phyloP scores from a whole-genome alignment of 2,888 invertebrate species.

The Sipha maydis region DNA sequence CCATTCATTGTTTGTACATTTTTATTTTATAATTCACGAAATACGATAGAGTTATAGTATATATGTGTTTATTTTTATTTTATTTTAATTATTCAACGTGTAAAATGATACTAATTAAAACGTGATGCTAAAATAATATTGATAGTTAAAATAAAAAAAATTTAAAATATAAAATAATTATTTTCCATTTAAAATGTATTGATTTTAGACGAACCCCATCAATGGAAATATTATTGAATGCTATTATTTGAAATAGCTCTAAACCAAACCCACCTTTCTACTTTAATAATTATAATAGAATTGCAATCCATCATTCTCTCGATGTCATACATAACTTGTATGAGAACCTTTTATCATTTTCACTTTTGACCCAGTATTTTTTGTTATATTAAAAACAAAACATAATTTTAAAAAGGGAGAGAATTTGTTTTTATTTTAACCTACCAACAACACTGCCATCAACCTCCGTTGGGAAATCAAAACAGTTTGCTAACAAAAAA shows the following conservation, averaged over 20 bases:
- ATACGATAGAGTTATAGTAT: no score
- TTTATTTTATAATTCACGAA: no score
- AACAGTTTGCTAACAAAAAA: conserved; percentile 6
- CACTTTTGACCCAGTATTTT: conserved; percentile 1
- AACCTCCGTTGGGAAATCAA: conserved; percentile 36
- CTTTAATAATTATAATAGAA: conserved; percentile 29
- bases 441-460: not conserved
- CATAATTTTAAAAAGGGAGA: conserved; percentile 19
- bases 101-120: no score
- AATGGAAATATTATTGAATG: conserved; percentile 24
- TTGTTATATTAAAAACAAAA: conserved; percentile 15
- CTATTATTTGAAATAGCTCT: not conserved
- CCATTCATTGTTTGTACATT: no score
- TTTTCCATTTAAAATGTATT: not conserved
- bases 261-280: conserved; percentile 5
- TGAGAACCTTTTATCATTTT: conserved; percentile 37
- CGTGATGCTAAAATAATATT: no score
- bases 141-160: no score
- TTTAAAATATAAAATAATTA: no score
- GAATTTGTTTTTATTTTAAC: conserved; percentile 23
- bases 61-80: no score
- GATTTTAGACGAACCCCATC: not conserved
- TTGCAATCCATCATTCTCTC: conserved; percentile 24
- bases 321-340: conserved; percentile 17
- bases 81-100: no score